Conservation (phyloP, 2,888 invertebrate species). For the Fragum fragum region DNA sequence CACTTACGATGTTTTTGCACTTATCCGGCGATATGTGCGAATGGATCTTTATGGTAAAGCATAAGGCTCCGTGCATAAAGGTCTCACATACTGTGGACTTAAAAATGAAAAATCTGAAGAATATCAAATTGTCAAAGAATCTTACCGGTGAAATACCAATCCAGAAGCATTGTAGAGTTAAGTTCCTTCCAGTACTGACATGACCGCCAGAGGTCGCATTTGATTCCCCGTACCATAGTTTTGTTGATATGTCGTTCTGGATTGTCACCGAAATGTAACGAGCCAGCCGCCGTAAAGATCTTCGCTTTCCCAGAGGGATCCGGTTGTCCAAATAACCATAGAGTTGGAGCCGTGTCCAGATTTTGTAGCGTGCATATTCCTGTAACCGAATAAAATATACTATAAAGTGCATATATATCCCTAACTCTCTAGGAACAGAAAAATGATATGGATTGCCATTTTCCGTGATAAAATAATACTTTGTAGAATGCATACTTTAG, state of each 20-base stretch:
- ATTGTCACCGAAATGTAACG: constrained; percentile 57
- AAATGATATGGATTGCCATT: too few species aligned
- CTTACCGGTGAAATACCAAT: constrained; percentile 74
- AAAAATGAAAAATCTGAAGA: too few species aligned
- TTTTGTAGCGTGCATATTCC: constrained; percentile 55
- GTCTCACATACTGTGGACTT: too few species aligned
- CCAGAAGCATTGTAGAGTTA: constrained; percentile 68
- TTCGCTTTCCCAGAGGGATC: constrained; percentile 32
- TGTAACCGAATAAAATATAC: constrained; percentile 30
- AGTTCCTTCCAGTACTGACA: constrained; percentile 61
- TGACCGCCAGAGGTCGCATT: constrained; percentile 69
- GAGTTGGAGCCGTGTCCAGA: constrained; percentile 14
- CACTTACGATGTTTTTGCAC: too few species aligned
- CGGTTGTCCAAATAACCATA: constrained; percentile 58
- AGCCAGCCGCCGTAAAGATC: constrained; percentile 59
- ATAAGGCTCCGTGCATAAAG: too few species aligned
- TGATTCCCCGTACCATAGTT: constrained; percentile 63
- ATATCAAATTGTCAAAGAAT: too few species aligned
- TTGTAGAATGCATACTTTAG: too few species aligned
- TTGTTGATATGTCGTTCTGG: constrained; percentile 63
- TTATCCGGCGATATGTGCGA: too few species aligned
- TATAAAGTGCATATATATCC: too few species aligned
- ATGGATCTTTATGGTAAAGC: too few species aligned
- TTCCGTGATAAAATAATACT: too few species aligned
- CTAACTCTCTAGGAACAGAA: too few species aligned